These are phyloP conservation scores for Pomatorhinus ruficollis DNA, from an alignment of 2,113 vertebrate genomes.

Conservation along the genomic window DNA sequence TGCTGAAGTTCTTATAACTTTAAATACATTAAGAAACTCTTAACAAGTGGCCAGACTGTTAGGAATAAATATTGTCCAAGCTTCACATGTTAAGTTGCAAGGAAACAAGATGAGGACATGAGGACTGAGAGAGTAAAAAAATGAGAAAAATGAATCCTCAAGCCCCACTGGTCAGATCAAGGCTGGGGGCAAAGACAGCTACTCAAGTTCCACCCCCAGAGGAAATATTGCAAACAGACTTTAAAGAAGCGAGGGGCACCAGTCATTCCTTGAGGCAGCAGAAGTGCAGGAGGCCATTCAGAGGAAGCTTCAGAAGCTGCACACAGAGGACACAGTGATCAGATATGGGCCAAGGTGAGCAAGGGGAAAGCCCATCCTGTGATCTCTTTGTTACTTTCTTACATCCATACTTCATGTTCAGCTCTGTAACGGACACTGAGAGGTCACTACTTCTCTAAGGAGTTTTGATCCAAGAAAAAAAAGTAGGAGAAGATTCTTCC, in stretches of 20 bases:
- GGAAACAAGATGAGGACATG: background rate
- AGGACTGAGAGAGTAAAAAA: background rate
- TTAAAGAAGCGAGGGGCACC: background rate
- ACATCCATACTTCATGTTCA: background rate
- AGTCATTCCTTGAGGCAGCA: background rate
- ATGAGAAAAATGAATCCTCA: background rate
- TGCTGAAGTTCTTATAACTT: background rate
- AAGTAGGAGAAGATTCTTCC: background rate
- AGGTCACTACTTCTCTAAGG: background rate
- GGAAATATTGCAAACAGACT: constrained; percentile 20
- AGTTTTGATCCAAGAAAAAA: background rate
- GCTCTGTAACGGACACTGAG: background rate
- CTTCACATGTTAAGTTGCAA: background rate
- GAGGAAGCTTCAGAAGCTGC: background rate
- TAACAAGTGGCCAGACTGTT: background rate
- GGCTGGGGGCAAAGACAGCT: background rate
- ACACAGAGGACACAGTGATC: background rate
- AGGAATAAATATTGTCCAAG: background rate
- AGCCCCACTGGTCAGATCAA: background rate
- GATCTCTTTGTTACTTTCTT: background rate
- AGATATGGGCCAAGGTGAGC: constrained; percentile 65
- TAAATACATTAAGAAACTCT: background rate
- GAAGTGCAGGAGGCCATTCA: background rate
- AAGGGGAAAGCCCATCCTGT: background rate
- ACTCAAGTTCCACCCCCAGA: background rate